Evolutionary conservation across 2,113 vertebrate genomes (phyloP), one percentile per base, ranked within the genome.

Genomic region (Sphyrna mokarran): DNA sequence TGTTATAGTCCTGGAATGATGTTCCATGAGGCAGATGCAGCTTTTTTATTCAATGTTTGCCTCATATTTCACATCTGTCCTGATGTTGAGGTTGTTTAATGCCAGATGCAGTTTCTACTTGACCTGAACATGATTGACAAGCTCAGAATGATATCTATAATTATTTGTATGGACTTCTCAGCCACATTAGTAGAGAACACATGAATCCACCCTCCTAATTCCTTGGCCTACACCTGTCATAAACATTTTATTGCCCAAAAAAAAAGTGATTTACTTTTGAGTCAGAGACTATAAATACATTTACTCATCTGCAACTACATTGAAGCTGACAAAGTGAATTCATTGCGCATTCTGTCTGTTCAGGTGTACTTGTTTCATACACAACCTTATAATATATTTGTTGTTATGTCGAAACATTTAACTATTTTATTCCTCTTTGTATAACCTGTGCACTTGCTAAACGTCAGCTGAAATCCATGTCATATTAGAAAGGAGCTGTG

Each of bases 251-350:
- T 40, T 89, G 48, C 29, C 48, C 95, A 22, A 96, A 95, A 86
- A n/a, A 40, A 95, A 86, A n/a, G 37, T 95, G 85, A 95, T 95
- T 95, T 40, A 96, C 76, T 96, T 96, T 95, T 86, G 61, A 95
- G 37, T 11, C 69, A 76, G 14, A 94, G 33, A 48, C 95, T 94
- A 95, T 93, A 95, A 89, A 85, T 7, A 68, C 26, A 66, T 40
- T 22, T 89, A 96, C 87, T 3, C 85, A 66, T 96, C 96, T 72
- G 61, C 90, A 48, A 89, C 69, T 86, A 63, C 90, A 95, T 86
- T 63, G 14, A 48, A 70, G 29, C 37, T 96, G 95, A 63, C 78
- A 40, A 66, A 1, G 23, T 54, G 18, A 87, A 54, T 48, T 48
- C 43, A 26, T 10, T 26, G 43, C 43, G 61, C 26, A 90, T 14